Base-by-base conservation (phyloP, 1,140 invertebrate genomes). In the Drosophila persimilis region DNA sequence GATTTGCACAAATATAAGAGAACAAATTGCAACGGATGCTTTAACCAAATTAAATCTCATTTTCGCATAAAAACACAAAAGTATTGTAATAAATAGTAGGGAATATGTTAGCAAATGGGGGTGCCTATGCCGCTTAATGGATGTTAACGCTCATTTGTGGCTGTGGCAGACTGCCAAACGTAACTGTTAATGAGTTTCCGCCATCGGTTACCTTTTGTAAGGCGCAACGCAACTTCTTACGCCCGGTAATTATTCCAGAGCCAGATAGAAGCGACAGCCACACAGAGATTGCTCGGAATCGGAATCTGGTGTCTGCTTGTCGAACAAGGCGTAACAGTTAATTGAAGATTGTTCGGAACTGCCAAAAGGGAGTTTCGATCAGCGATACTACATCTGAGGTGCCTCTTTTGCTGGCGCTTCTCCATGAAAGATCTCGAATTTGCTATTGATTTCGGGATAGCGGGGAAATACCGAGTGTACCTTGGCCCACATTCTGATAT, bases 271-370 rank as follows among this genome's bases (percentile, higher is more conserved):
- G 44, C 11, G 15, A 51, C n/a, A 59, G 51, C 46, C 52, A 44
- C 48, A 55, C 13, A 24, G 48, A 53, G 77, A 75, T 86, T 77
- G 73, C 58, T 48, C 44, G 47, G 59, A 74, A 72, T 74, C 22
- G 62, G 60, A 60, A 52, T 65, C 77, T 64, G 35, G 35, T 81
- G 79, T 86, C 54, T 58, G 50, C 60, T 56, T 84, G 80, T 75
- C 64, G 59, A 56, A 88, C 81, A 81, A 39, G 29, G 66, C 51
- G 74, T 86, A 65, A 73, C 62, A 50, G 62, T 88, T 86, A 86
- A 86, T 86, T 86, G 78, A 88, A 88, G 81, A 86, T 86, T 88
- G 83, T 69, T 69, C 5, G 24, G 15, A 66, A 48, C 53, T 47
- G 41, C 39, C 35, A 4, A 26, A 39, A 48, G 20, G 41, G 22